Conservation (phyloP, 1,140 invertebrate species). For the Paracyclopina nana region DNA sequence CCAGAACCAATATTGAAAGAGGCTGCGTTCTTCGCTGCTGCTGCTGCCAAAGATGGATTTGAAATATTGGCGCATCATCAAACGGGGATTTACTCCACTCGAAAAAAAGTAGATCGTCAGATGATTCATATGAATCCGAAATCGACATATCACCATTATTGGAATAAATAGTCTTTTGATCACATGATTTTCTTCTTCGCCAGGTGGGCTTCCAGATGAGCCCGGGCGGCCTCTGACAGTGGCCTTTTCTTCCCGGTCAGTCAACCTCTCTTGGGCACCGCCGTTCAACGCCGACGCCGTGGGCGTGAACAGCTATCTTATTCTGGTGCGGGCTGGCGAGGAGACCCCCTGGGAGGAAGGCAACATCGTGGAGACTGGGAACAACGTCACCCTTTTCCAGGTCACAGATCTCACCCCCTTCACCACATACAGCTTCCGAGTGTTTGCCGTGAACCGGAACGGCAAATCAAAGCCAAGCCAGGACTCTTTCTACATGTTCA, state of each 20-base stretch:
- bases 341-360: conserved; percentile 19
- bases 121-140: too few relatives aligned
- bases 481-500: conserved; percentile 52
- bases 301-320: conserved; percentile 24
- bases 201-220: conserved; percentile 23
- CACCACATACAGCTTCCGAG: conserved; percentile 51
- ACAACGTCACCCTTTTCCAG: conserved; percentile 35
- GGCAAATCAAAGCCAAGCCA: conserved; percentile 45
- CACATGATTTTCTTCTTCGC: conserved; percentile 12
- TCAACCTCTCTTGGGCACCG: conserved; percentile 26
- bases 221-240: conserved; percentile 24
- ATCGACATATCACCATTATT: too few relatives aligned
- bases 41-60: too few relatives aligned
- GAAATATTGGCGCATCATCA: too few relatives aligned
- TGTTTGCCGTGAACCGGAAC: conserved; percentile 46
- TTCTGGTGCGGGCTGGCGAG: conserved; percentile 22
- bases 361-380: conserved; percentile 36
- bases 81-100: too few relatives aligned
- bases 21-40: too few relatives aligned
- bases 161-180: too few relatives aligned
- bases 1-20: too few relatives aligned
- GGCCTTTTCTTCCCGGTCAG: conserved; percentile 24
- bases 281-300: conserved; percentile 22
- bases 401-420: conserved; percentile 43
- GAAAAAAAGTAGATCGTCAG: too few relatives aligned